Percentiles rank a stretch among this genome's conserved stretches.
Conservation (phyloP, 2,888 invertebrate species). For the Germaria angustata region DNA sequence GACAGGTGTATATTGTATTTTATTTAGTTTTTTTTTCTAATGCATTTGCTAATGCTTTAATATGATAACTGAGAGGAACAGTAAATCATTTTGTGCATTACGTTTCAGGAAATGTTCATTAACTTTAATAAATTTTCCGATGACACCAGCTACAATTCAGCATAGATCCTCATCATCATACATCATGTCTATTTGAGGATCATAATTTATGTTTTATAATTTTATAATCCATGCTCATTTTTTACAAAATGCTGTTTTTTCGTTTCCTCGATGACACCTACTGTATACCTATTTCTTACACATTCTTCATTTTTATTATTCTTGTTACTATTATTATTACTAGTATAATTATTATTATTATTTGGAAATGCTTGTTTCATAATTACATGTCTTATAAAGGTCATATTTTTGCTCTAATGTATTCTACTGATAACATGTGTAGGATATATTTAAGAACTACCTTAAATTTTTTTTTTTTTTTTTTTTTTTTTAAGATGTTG, state of each 20-base stretch:
- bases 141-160: background rate
- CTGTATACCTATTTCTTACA: constrained; percentile 2
- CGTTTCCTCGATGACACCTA: background rate
- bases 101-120: background rate
- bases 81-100: constrained; percentile 58
- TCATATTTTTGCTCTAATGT: constrained; percentile 11
- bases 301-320: background rate
- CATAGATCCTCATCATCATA: constrained; percentile 14
- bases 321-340: too few relatives aligned
- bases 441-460: background rate
- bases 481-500: background rate
- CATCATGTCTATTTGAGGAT: constrained; percentile 19
- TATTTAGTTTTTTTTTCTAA: too few relatives aligned
- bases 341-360: too few relatives aligned
- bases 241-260: background rate
- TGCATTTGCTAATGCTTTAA: too few relatives aligned
- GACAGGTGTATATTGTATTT: constrained; percentile 32
- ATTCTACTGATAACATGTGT: constrained; percentile 40
- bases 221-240: constrained; percentile 62
- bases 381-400: constrained; percentile 16
- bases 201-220: constrained; percentile 54
- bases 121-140: constrained; percentile 7
- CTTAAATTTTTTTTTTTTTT: background rate
- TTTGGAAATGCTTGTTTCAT: background rate
- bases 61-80: background rate